Conservation (phyloP, 2,888 invertebrate species). For the Agrotis segetum region DNA sequence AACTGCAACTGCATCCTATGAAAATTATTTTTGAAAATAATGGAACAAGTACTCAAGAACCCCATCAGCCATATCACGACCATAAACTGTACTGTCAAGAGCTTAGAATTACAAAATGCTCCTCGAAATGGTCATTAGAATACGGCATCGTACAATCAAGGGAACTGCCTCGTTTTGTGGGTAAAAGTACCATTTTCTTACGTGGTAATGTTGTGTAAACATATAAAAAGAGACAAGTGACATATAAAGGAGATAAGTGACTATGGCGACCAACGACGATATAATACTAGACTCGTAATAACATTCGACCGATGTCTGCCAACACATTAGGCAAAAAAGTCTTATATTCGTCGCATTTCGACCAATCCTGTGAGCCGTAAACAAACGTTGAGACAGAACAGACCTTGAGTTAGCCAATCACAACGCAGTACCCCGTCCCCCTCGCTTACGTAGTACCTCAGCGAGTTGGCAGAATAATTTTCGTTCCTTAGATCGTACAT, state of each 20-base stretch:
- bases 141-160: slow-evolving; percentile 69
- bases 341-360: no score
- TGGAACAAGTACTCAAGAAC: slow-evolving; percentile 7
- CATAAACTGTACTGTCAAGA: slow-evolving; percentile 46
- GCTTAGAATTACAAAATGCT: slow-evolving; percentile 42
- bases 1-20: not conserved
- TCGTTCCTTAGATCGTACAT: no score
- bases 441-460: no score
- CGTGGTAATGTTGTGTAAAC: slow-evolving; percentile 74
- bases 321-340: no score
- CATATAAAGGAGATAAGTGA: slow-evolving; percentile 68
- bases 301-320: no score
- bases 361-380: no score
- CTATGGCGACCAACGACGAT: slow-evolving; percentile 45
- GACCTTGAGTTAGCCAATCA: no score
- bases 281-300: no score
- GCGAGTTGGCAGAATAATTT: no score
- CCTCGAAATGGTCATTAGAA: slow-evolving; percentile 66
- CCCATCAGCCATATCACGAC: slow-evolving; percentile 28
- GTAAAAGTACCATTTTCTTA: slow-evolving; percentile 71
- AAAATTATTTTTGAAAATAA: not conserved
- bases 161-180: slow-evolving; percentile 70
- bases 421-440: no score
- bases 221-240: slow-evolving; percentile 69
- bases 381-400: no score